These are phyloP conservation scores for Paramuricea clavata DNA, from an alignment of 92 coral and sea anemone species.

Conservation along the genomic window DNA sequence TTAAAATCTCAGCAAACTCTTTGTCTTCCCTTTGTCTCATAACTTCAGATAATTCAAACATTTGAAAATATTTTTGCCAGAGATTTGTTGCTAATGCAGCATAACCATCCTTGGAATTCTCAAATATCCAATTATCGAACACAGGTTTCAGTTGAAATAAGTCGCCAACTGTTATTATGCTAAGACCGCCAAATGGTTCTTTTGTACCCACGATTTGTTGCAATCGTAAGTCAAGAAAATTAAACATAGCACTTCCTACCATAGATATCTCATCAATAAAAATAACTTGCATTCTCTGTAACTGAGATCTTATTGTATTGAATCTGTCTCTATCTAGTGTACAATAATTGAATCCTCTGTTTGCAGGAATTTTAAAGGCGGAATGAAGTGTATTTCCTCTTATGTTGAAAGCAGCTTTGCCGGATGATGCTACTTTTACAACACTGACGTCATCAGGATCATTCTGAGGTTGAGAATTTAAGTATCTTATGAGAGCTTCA, in stretches of 20 bases:
- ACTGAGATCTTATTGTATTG: conserved; percentile 60
- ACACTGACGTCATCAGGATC: conserved; percentile 54
- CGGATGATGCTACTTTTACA: conserved; percentile 51
- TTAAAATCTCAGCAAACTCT: conserved; percentile 67
- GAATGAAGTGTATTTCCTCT: conserved; percentile 61
- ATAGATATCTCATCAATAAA: conserved; percentile 74
- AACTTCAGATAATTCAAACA: neutral
- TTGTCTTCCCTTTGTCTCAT: conserved; percentile 10
- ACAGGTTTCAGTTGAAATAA: conserved; percentile 72
- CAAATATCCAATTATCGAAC: neutral
- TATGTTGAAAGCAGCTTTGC: conserved; percentile 19
- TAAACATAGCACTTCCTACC: conserved; percentile 79
- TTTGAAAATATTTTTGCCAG: conserved; percentile 3
- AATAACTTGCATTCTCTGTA: conserved; percentile 50
- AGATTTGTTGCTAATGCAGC: conserved; percentile 36
- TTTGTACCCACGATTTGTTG: conserved; percentile 29
- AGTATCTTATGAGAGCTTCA: conserved; percentile 55
- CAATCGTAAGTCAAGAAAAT: conserved; percentile 68
- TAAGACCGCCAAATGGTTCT: conserved; percentile 71
- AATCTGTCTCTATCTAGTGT: conserved; percentile 45
- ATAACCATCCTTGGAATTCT: neutral
- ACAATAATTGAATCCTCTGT: conserved; percentile 34
- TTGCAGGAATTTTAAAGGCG: conserved; percentile 50
- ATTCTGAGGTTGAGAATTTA: conserved; percentile 37
- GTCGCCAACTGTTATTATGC: conserved; percentile 73